These are phyloP conservation scores for Drosophila biarmipes DNA, from an alignment of 1,140 invertebrate species.

Conservation along the genomic window DNA sequence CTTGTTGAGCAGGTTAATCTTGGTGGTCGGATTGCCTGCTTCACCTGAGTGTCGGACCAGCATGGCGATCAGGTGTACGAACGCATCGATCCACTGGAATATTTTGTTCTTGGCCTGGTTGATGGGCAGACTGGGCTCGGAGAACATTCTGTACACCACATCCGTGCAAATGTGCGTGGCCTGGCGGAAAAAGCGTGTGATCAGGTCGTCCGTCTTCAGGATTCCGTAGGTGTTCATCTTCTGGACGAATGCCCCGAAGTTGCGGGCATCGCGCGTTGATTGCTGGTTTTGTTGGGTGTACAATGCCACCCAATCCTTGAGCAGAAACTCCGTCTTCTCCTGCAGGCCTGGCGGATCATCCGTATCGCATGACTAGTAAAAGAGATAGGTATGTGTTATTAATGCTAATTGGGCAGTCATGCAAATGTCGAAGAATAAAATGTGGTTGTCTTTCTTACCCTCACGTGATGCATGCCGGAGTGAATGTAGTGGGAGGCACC, in stretches of 20 bases:
- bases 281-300: conserved; percentile 89
- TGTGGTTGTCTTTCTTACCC: conserved; percentile 83
- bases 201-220: conserved; percentile 98
- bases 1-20: conserved; percentile 98
- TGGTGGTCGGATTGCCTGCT: conserved; percentile 94
- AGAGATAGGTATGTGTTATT: conserved; percentile 11
- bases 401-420: neutral
- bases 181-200: conserved; percentile 98
- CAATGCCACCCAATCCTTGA: conserved; percentile 97
- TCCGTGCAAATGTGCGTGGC: conserved; percentile 99
- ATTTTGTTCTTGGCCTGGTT: conserved; percentile 93
- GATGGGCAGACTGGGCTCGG: conserved; percentile 86
- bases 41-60: conserved; percentile 98
- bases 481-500: conserved; percentile 96
- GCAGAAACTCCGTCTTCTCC: conserved; percentile 97
- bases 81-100: conserved; percentile 97
- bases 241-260: conserved; percentile 97
- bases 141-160: conserved; percentile 93
- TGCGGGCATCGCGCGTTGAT: conserved; percentile 94
- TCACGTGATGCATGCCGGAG: conserved; percentile 93
- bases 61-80: conserved; percentile 96
- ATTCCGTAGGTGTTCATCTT: conserved; percentile 99
- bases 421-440: neutral
- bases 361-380: conserved; percentile 89
- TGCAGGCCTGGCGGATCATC: conserved; percentile 96